A percentile compares a stretch with the other conserved stretches of the same genome.
These are phyloP conservation scores for Anodontia alba DNA, from an alignment of 2,888 invertebrate genomes.

Conservation along the genomic window DNA sequence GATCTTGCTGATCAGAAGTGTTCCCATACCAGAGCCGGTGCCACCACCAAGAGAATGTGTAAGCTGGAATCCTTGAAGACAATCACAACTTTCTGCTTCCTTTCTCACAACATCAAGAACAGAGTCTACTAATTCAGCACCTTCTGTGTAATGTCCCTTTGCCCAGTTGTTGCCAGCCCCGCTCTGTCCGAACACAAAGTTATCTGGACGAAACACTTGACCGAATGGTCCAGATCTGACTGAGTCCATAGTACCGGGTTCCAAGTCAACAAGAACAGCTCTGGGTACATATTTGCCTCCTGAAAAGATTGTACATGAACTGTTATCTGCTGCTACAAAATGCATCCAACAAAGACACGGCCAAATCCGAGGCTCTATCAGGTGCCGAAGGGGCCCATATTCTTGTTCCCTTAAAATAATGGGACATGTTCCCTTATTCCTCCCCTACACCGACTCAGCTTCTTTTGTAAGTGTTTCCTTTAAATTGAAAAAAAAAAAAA, in stretches of 20 bases:
- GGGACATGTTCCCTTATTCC: too few relatives aligned
- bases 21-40: too few relatives aligned
- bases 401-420: background rate
- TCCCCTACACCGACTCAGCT: too few relatives aligned
- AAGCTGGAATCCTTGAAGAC: conserved; percentile 89
- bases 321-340: background rate
- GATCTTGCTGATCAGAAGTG: too few relatives aligned
- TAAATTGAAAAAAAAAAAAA: too few relatives aligned
- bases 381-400: background rate
- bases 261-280: conserved; percentile 96
- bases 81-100: conserved; percentile 94
- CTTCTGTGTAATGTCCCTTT: conserved; percentile 98
- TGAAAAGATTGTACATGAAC: conserved; percentile 32
- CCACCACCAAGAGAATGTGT: too few relatives aligned
- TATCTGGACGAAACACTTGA: too few relatives aligned
- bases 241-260: conserved; percentile 98
- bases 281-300: conserved; percentile 96
- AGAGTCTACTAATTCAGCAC: conserved; percentile 88
- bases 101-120: conserved; percentile 89
- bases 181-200: too few relatives aligned
- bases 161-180: too few relatives aligned
- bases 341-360: background rate
- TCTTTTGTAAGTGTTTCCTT: too few relatives aligned
- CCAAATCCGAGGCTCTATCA: background rate
- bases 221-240: too few relatives aligned